These are phyloP conservation scores for Micropoecilia bifurca DNA, from an alignment of 2,797 vertebrate species.

Conservation along the genomic window DNA sequence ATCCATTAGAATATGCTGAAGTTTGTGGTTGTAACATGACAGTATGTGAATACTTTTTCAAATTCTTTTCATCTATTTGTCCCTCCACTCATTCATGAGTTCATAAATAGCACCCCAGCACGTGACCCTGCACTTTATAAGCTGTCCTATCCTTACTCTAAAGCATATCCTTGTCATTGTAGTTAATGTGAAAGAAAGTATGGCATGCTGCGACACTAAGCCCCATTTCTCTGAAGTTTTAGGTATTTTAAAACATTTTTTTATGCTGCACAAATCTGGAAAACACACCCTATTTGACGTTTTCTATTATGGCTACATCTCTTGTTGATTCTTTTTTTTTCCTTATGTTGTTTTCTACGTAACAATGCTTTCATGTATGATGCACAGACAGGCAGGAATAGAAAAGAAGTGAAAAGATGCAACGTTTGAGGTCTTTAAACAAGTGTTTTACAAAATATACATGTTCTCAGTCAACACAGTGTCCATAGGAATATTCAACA, in stretches of 20 bases:
- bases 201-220: constrained; percentile 42
- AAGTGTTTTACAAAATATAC: constrained; percentile 73
- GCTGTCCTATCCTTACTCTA: constrained; percentile 30
- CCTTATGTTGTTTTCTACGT: constrained; percentile 15
- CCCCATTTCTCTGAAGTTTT: constrained; percentile 9
- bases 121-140: constrained; percentile 13
- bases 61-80: not conserved
- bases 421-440: constrained; percentile 69
- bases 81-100: constrained; percentile 20
- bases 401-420: constrained; percentile 49
- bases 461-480: constrained; percentile 64
- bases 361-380: constrained; percentile 1
- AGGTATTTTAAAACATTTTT: not conserved
- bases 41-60: not conserved
- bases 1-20: not conserved
- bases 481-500: constrained; percentile 74
- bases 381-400: constrained; percentile 43
- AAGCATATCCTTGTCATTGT: constrained; percentile 48
- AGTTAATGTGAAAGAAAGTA: constrained; percentile 43
- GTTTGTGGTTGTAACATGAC: not conserved
- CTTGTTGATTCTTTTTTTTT: constrained; percentile 39
- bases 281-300: constrained; percentile 45
- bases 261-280: constrained; percentile 54
- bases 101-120: constrained; percentile 30
- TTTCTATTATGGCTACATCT: constrained; percentile 63